Conservation (phyloP, 2,888 invertebrate genomes). For the Barypeithes pellucidus region DNA sequence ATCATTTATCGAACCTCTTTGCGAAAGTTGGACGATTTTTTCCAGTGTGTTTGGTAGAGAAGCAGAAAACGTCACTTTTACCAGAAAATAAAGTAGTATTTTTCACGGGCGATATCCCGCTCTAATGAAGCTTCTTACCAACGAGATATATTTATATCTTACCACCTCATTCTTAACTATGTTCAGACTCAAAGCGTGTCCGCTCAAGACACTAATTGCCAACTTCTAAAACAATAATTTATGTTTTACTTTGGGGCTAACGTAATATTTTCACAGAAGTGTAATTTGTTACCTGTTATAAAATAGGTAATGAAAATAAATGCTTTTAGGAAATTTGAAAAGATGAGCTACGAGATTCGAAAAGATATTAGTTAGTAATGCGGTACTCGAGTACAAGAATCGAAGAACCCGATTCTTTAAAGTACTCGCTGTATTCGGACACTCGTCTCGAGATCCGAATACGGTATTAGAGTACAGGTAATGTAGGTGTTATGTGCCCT, state of each 20-base stretch:
- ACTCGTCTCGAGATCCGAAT: too few species aligned
- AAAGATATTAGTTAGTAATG: too few species aligned
- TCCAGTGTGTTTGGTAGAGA: too few species aligned
- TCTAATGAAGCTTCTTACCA: constrained; percentile 48
- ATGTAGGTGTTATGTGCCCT: too few species aligned
- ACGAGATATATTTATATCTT: constrained; percentile 50
- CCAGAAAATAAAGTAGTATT: constrained; percentile 31
- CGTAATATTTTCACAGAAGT: constrained; percentile 28
- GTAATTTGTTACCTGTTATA: constrained; percentile 40
- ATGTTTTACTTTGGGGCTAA: constrained; percentile 34
- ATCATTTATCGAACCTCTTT: too few species aligned
- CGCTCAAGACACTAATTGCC: constrained; percentile 52
- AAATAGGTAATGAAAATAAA: constrained; percentile 19
- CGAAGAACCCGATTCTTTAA: too few species aligned
- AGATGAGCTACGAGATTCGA: background rate
- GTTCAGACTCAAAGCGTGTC: constrained; percentile 50
- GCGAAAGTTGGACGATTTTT: too few species aligned
- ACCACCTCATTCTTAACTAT: constrained; percentile 47
- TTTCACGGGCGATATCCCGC: constrained; percentile 36
- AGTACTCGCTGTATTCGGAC: too few species aligned
- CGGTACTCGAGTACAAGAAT: too few species aligned
- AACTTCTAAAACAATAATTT: constrained; percentile 50
- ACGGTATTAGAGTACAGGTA: too few species aligned
- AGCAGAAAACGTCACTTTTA: background rate
- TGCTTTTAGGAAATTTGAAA: background rate